Conservation (phyloP, 2,888 invertebrate genomes). For the Yponomeuta malinellus region DNA sequence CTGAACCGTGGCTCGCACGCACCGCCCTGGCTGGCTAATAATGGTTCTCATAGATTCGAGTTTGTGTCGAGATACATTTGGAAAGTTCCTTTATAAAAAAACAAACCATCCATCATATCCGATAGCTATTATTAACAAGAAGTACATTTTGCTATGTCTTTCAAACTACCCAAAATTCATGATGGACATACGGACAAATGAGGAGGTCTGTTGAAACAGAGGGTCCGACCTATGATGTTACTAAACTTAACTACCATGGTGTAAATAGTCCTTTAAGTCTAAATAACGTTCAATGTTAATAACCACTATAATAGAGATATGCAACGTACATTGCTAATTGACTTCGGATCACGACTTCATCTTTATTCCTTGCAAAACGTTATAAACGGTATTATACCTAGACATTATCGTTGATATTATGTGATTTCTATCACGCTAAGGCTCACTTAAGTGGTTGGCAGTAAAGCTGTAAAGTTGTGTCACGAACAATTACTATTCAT, state of each 20-base stretch:
- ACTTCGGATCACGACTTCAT: background rate
- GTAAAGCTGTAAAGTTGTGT: background rate
- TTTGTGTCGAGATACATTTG: too few relatives aligned
- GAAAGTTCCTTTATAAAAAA: too few relatives aligned
- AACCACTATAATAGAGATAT: background rate
- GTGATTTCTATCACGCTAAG: background rate
- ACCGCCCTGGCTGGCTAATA: too few relatives aligned
- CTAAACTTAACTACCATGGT: background rate
- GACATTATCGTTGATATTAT: background rate
- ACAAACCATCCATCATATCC: too few relatives aligned
- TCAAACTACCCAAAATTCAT: too few relatives aligned
- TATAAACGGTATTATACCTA: background rate
- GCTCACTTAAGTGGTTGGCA: background rate
- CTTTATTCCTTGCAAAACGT: constrained; percentile 1
- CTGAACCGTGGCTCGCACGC: too few relatives aligned
- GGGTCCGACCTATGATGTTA: too few relatives aligned
- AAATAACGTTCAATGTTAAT: background rate
- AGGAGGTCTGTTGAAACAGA: too few relatives aligned
- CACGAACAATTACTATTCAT: background rate
- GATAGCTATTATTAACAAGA: too few relatives aligned
- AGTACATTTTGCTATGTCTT: too few relatives aligned
- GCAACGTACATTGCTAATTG: background rate
- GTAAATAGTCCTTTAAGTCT: background rate
- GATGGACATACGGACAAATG: too few relatives aligned
- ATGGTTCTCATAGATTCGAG: too few relatives aligned